Evolutionary conservation across 2,113 vertebrate species (phyloP).

Genomic region (Nasalis larvatus): DNA sequence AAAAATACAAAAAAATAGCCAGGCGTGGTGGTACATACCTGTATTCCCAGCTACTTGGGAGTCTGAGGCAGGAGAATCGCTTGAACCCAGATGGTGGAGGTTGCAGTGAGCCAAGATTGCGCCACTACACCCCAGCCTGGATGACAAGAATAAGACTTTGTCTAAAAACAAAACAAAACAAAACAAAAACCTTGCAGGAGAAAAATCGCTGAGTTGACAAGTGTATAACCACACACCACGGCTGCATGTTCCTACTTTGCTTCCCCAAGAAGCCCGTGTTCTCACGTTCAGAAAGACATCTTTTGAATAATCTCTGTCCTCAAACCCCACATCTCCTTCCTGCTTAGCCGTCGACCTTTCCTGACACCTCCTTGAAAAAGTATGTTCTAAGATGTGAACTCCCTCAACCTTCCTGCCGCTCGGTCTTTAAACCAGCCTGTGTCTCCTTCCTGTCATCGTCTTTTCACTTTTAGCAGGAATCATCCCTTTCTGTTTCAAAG

Average conservation of each 20-base stretch:
- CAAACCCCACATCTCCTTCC: not conserved
- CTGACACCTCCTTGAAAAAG: not conserved
- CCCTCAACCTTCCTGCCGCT: not conserved
- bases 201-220: not conserved
- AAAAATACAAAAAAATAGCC: too few relatives aligned
- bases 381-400: not conserved
- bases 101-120: too few relatives aligned
- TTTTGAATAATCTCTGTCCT: not conserved
- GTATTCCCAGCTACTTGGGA: too few relatives aligned
- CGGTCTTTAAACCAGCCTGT: not conserved
- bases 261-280: not conserved
- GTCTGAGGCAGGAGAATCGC: too few relatives aligned
- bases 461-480: not conserved
- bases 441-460: not conserved
- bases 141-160: too few relatives aligned
- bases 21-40: too few relatives aligned
- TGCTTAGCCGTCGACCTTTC: not conserved
- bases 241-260: not conserved
- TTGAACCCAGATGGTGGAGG: too few relatives aligned
- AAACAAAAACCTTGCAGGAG: too few relatives aligned
- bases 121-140: too few relatives aligned
- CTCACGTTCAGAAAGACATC: not conserved
- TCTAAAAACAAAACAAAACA: too few relatives aligned
- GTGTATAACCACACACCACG: not conserved
- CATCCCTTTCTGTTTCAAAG: not conserved